These are phyloP conservation scores for Erynnis tages DNA, from an alignment of 2,888 invertebrate genomes.

Conservation along the genomic window DNA sequence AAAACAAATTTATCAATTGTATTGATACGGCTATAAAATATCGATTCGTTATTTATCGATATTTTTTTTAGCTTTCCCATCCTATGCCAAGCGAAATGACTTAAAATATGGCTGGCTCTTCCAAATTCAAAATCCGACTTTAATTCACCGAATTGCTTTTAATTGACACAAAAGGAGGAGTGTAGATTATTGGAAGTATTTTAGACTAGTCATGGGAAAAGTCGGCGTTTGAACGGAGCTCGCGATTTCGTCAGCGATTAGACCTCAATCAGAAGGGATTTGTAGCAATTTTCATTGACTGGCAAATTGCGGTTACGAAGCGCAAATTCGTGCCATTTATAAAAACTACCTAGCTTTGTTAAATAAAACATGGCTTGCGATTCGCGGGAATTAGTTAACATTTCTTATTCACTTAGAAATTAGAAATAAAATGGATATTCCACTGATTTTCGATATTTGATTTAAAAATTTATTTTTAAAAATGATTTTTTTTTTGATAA, in stretches of 20 bases:
- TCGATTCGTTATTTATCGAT: too few species aligned
- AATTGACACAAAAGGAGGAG: conserved; percentile 64
- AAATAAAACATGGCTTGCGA: too few species aligned
- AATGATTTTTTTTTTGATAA: too few species aligned
- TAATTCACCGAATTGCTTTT: conserved; percentile 65
- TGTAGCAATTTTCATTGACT: conserved; percentile 79
- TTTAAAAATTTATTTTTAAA: too few species aligned
- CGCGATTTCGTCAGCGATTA: conserved; percentile 62
- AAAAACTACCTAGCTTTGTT: conserved; percentile 15
- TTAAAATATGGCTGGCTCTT: conserved; percentile 62
- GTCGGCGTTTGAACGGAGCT: conserved; percentile 42
- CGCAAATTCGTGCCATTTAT: conserved; percentile 36
- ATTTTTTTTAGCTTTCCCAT: too few species aligned
- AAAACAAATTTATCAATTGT: too few species aligned
- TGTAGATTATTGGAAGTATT: conserved; percentile 55
- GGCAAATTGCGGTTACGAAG: conserved; percentile 58
- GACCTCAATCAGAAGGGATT: conserved; percentile 67
- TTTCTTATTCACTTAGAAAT: too few species aligned
- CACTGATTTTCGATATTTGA: too few species aligned
- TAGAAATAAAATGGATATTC: too few species aligned
- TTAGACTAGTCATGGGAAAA: conserved; percentile 75
- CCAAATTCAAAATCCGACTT: conserved; percentile 65
- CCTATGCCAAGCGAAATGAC: conserved; percentile 54
- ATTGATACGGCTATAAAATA: too few species aligned
- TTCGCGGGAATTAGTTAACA: too few species aligned